Evolutionary conservation across 2,888 invertebrate species (phyloP).

Genomic region (Seira sanloemensis): DNA sequence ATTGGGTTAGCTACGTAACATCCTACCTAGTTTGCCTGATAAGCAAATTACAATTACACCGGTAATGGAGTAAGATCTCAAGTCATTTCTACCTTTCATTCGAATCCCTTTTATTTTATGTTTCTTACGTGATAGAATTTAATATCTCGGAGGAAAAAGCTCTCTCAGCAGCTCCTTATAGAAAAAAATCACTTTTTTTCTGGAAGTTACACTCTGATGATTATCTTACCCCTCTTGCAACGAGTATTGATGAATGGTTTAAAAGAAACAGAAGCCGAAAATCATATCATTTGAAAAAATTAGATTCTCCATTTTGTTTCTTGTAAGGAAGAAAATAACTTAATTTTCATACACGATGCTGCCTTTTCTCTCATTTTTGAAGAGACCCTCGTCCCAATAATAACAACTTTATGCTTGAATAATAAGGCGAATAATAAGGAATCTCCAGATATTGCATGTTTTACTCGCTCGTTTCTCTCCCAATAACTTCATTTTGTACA

Average conservation of each 20-base stretch:
- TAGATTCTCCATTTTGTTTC: neutral
- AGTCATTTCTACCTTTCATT: neutral
- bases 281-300: slow-evolving; percentile 4
- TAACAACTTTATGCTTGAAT: slow-evolving; percentile 23
- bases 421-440: neutral
- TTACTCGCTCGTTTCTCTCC: slow-evolving; percentile 4
- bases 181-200: too few relatives aligned
- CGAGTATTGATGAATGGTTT: neutral
- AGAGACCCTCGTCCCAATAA: slow-evolving; percentile 31
- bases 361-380: neutral
- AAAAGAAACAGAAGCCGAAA: slow-evolving; percentile 11
- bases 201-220: neutral
- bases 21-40: neutral
- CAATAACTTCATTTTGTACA: slow-evolving; percentile 27
- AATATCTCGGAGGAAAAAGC: too few relatives aligned
- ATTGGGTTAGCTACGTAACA: neutral
- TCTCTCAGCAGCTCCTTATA: too few relatives aligned
- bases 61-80: neutral
- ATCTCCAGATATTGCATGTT: neutral
- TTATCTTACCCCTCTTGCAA: neutral
- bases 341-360: slow-evolving; percentile 33
- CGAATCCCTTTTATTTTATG: neutral
- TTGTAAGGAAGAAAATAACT: slow-evolving; percentile 52
- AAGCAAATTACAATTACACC: neutral
- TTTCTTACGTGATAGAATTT: neutral